phyloP scores from a whole-genome alignment of 2,113 vertebrate genomes.

The Chionodraco myersi region DNA sequence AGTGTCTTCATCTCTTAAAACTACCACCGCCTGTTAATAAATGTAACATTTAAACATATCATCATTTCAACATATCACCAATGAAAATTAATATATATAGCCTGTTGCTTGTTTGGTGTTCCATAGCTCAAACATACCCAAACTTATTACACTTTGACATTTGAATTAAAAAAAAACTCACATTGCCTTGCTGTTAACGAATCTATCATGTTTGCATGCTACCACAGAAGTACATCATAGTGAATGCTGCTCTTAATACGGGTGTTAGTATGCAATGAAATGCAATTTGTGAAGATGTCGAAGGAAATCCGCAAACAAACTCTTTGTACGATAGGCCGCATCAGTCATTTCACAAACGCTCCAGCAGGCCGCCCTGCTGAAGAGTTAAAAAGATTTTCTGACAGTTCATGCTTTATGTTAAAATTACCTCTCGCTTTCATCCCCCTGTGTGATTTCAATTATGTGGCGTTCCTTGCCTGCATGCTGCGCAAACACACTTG shows the following conservation, averaged over 20 bases:
- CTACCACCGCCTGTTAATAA: neutral
- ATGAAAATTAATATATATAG: neutral
- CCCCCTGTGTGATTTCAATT: slow-evolving; percentile 69
- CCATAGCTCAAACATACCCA: too few species aligned
- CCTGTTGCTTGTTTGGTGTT: too few species aligned
- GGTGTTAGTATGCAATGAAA: slow-evolving; percentile 10
- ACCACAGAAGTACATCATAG: neutral
- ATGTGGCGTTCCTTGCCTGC: slow-evolving; percentile 44
- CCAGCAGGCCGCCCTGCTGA: slow-evolving; percentile 16
- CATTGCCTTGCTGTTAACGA: neutral
- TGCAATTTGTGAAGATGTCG: slow-evolving; percentile 25
- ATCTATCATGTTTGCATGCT: neutral
- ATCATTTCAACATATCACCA: neutral
- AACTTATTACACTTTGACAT: neutral
- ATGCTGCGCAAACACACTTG: slow-evolving; percentile 41
- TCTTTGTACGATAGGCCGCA: slow-evolving; percentile 14
- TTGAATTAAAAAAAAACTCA: neutral
- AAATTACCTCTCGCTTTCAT: slow-evolving; percentile 69
- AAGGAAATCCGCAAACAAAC: neutral
- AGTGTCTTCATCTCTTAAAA: neutral
- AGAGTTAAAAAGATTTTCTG: slow-evolving; percentile 54
- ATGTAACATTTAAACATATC: too few species aligned
- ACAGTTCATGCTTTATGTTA: slow-evolving; percentile 63
- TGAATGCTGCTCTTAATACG: neutral
- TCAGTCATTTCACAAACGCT: slow-evolving; percentile 31